Conservation (phyloP, 2,797 vertebrate genomes). For the Diceros bicornis region DNA sequence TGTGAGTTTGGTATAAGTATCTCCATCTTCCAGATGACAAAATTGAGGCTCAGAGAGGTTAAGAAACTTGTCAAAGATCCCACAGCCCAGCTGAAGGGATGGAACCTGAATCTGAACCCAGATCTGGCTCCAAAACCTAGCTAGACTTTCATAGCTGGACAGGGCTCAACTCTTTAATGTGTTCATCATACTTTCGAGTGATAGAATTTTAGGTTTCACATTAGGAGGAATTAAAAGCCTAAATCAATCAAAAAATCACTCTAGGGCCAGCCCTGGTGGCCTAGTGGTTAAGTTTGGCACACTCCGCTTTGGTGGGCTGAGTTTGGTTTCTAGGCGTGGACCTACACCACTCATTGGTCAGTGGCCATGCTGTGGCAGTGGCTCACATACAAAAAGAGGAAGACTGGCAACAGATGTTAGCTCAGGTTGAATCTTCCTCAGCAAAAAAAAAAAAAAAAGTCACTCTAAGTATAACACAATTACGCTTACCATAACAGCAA, state of each 20-base stretch:
- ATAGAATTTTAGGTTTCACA: neutral
- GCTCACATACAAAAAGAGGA: too few relatives aligned
- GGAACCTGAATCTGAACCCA: neutral
- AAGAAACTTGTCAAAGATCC: neutral
- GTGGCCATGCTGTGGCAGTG: too few relatives aligned
- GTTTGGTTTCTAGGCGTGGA: too few relatives aligned
- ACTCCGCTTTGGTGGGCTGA: too few relatives aligned
- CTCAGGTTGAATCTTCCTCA: too few relatives aligned
- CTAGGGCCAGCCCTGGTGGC: too few relatives aligned
- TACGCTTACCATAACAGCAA: neutral
- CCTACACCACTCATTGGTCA: too few relatives aligned
- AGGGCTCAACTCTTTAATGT: neutral
- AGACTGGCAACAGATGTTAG: too few relatives aligned
- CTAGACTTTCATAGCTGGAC: neutral
- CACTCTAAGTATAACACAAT: neutral
- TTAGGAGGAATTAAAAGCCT: slow-evolving; percentile 6
- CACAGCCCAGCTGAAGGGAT: neutral
- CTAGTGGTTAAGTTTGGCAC: too few relatives aligned
- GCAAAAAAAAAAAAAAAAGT: too few relatives aligned
- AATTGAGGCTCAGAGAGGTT: neutral
- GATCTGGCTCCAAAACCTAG: neutral
- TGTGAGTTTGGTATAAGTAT: neutral
- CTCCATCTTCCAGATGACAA: neutral
- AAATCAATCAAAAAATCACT: neutral
- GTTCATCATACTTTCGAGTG: neutral